Evolutionary conservation across 2,888 invertebrate species (phyloP).

Genomic region (Danaus chrysippus): DNA sequence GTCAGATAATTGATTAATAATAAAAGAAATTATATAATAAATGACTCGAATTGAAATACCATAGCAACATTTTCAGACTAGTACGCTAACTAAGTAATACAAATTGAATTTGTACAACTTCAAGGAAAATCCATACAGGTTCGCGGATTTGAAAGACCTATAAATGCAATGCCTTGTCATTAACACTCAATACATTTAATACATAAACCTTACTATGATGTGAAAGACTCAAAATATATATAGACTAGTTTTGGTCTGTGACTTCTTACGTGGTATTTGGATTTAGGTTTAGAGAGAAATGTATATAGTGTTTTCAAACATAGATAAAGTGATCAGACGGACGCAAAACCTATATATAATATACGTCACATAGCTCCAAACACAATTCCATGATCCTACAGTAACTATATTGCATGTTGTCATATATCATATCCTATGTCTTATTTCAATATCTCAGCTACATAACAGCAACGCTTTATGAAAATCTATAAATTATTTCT

Average conservation of each 20-base stretch:
- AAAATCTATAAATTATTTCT: neutral
- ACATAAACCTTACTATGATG: neutral
- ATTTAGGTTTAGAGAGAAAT: too few species aligned
- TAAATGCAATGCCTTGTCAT: constrained; percentile 1
- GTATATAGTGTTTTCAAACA: too few species aligned
- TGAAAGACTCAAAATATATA: too few species aligned
- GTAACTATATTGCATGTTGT: too few species aligned
- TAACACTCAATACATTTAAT: neutral
- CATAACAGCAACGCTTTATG: neutral
- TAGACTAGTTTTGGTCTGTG: too few species aligned
- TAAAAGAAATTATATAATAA: neutral
- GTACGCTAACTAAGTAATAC: constrained; percentile 1
- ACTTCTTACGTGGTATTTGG: too few species aligned
- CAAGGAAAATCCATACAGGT: neutral
- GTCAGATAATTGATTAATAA: neutral
- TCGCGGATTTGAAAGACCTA: constrained; percentile 4
- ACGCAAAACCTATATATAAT: neutral
- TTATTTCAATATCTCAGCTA: neutral
- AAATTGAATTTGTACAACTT: constrained; percentile 3
- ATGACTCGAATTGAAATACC: neutral
- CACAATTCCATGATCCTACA: neutral
- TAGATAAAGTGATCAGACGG: too few species aligned
- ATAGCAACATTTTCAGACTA: neutral
- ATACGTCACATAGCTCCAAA: neutral
- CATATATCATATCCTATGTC: too few species aligned